Base-by-base conservation (phyloP, 1,140 invertebrate species). In the Euborellia annulipes region DNA sequence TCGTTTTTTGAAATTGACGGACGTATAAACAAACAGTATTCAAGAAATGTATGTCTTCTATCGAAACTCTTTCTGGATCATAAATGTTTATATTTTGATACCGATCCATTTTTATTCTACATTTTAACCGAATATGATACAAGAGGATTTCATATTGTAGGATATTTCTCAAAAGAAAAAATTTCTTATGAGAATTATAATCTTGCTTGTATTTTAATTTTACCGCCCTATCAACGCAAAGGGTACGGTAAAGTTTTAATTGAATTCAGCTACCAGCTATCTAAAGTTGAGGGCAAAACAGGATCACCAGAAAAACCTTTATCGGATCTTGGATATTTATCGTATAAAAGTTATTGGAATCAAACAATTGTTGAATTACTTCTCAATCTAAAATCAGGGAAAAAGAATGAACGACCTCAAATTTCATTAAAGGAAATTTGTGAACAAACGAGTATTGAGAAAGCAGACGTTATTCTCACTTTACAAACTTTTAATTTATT, bases 1-100 rank as follows among this genome's bases (percentile, higher is more conserved):
- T 79, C 77, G 13, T 75, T 81, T 51, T 81, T 80, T 64, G 79
- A 82, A 65, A 78, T 81, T 47, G 78, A 81, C 64, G 78, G 78
- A 14, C 60, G 78, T 39, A 78, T 78, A 59, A 79, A 81, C 52
- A 77, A 79, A 58, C 64, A 62, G 20, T 82, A 82, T 63, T 75
- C 77, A 36, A 78, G 81, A 57, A 77, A 82, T 58, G 56, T 82
- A 18, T 82, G 78, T 62, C 62, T 82, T 7, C 62, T 82, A 16
- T 78, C 78, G 8, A 82, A 82, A 59, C 62, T 82, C 34, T 81
- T 81, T 58, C 62, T 81, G 16, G 78, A 81, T 61, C 78, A 81
- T 62, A 81, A 81, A 60, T 82, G 79, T 9, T 57, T 81, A 18
- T 81, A 81, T 58, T 81, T 80, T 54, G 78, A 81, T 54, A 81